A percentile compares a stretch with the other conserved stretches of the same genome.
phyloP scores from a whole-genome alignment of 2,797 vertebrate genomes.

The Rhinophrynus dorsalis region DNA sequence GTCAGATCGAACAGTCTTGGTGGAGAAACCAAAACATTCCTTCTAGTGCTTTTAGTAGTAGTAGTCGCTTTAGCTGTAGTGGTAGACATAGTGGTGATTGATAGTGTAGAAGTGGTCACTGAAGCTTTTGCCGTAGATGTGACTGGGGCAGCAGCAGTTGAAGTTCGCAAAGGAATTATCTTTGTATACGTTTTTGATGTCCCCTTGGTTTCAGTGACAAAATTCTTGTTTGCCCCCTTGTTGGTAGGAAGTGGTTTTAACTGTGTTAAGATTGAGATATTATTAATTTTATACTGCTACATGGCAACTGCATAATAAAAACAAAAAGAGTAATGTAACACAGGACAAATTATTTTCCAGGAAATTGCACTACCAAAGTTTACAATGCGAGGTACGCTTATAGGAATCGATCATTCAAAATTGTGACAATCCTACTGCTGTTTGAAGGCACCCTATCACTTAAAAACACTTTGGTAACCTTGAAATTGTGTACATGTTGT shows the following conservation, averaged over 20 bases:
- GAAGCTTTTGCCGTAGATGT: constrained; percentile 51
- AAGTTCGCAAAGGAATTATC: constrained; percentile 46
- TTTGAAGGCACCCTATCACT: too few species aligned
- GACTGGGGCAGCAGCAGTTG: constrained; percentile 34
- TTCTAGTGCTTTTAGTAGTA: constrained; percentile 27
- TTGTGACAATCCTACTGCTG: too few species aligned
- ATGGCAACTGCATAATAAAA: too few species aligned
- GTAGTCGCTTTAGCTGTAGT: constrained; percentile 10
- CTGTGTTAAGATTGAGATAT: too few species aligned
- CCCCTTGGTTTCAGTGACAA: constrained; percentile 73
- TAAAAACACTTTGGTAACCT: too few species aligned
- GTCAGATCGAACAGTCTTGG: constrained; percentile 72
- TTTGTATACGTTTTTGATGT: constrained; percentile 59
- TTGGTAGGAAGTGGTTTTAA: constrained; percentile 78
- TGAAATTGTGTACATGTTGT: too few species aligned
- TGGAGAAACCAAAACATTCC: constrained; percentile 51
- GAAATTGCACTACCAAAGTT: too few species aligned
- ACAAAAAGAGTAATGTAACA: too few species aligned
- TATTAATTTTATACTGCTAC: too few species aligned
- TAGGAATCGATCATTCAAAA: too few species aligned
- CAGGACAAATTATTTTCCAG: too few species aligned
- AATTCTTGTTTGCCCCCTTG: constrained; percentile 70
- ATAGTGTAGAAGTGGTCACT: not conserved
- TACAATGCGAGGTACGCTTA: too few species aligned
- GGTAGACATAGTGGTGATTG: constrained; percentile 6